Evolutionary conservation across 2,888 invertebrate species (phyloP).

Genomic region (Dicranocentrus wangi): DNA sequence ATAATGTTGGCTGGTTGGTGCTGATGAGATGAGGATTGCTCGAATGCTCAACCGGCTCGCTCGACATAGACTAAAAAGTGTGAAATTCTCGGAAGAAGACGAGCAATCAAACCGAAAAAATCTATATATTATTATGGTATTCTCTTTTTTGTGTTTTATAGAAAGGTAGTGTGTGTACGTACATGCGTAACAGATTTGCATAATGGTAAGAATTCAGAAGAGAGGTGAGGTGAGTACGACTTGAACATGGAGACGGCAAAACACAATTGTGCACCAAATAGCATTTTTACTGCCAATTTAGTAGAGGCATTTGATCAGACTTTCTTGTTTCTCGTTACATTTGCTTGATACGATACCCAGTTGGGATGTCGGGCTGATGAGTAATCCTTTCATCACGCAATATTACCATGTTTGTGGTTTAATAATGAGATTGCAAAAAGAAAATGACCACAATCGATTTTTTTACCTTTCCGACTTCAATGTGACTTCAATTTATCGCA

Average conservation of each 20-base stretch:
- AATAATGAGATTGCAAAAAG: too few species aligned
- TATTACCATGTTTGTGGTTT: too few species aligned
- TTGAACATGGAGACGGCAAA: background rate
- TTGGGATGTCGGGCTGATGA: background rate
- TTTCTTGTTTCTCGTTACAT: background rate
- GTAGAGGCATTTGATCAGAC: background rate
- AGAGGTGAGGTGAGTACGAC: background rate
- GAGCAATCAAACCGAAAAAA: background rate
- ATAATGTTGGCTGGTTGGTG: slow-evolving; percentile 24
- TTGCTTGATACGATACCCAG: background rate
- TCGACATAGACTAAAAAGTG: slow-evolving; percentile 12
- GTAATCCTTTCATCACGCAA: background rate
- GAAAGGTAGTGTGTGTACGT: too few species aligned
- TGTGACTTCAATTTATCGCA: slow-evolving; percentile 20
- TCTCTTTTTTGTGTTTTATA: too few species aligned
- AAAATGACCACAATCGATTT: too few species aligned
- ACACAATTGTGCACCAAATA: too few species aligned
- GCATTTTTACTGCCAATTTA: background rate
- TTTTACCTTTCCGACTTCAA: too few species aligned
- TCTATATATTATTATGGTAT: too few species aligned
- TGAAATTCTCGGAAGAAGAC: slow-evolving; percentile 18
- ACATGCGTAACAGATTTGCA: slow-evolving; percentile 12
- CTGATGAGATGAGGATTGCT: slow-evolving; percentile 31
- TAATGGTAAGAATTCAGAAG: background rate
- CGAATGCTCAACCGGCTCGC: slow-evolving; percentile 8